Evolutionary conservation across 2,113 vertebrate species (phyloP).

Genomic region (Elephantulus edwardii): DNA sequence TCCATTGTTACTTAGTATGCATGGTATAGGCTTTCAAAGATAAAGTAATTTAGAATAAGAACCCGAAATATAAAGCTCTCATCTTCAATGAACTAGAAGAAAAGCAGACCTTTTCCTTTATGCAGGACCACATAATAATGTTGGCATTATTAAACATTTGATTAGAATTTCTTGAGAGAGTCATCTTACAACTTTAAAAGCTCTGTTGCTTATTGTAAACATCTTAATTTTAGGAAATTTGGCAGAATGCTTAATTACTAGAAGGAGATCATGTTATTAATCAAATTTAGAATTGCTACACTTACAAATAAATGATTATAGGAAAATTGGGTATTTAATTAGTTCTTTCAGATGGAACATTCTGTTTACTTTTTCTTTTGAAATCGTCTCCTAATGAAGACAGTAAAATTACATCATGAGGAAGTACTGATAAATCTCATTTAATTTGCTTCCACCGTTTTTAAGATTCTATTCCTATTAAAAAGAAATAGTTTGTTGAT

Average conservation of each 20-base stretch:
- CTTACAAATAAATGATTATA: conserved; percentile 68
- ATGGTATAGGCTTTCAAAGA: background rate
- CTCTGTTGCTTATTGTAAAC: background rate
- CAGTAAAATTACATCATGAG: conserved; percentile 42
- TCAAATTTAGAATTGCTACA: conserved; percentile 63
- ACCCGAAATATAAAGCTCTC: background rate
- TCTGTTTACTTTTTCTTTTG: conserved; percentile 66
- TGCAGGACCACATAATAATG: background rate
- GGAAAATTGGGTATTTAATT: conserved; percentile 72
- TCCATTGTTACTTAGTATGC: background rate
- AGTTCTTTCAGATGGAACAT: conserved; percentile 49
- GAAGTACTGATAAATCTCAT: conserved; percentile 61
- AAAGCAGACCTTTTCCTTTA: background rate
- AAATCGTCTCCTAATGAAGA: conserved; percentile 54
- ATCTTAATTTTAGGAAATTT: conserved; percentile 65
- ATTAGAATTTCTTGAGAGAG: conserved; percentile 14
- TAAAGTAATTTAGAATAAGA: background rate
- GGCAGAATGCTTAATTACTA: conserved; percentile 60
- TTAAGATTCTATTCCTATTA: conserved; percentile 52
- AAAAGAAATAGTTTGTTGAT: conserved; percentile 57
- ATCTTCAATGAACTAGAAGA: background rate
- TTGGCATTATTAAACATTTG: background rate
- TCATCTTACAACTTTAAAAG: background rate
- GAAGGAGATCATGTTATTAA: conserved; percentile 54
- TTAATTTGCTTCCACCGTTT: conserved; percentile 64